These are phyloP conservation scores for Cinclus mexicanus DNA, from an alignment of 2,113 vertebrate species.

Conservation along the genomic window DNA sequence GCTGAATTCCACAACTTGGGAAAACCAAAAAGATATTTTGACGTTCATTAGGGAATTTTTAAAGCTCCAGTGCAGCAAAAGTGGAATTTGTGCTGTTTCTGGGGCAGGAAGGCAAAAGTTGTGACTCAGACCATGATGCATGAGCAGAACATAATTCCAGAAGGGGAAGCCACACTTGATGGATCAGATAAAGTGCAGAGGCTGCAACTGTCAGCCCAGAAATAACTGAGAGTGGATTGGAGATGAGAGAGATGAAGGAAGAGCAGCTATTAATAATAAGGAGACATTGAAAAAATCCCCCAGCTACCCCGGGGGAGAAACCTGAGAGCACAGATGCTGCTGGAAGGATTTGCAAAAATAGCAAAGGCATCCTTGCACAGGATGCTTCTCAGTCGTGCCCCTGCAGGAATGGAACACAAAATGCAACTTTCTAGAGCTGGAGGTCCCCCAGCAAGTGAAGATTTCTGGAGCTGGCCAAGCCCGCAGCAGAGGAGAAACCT, in stretches of 20 bases:
- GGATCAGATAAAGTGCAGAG: slow-evolving; percentile 44
- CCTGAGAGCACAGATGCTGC: slow-evolving; percentile 1
- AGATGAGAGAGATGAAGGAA: slow-evolving; percentile 37
- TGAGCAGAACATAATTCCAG: background rate
- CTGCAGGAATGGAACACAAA: slow-evolving; percentile 20
- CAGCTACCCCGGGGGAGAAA: slow-evolving; percentile 1
- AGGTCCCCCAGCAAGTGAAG: background rate
- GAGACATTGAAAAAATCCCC: slow-evolving; percentile 14
- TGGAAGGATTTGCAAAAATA: slow-evolving; percentile 38
- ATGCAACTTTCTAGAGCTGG: slow-evolving; percentile 13
- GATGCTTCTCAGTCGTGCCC: background rate
- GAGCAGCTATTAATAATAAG: slow-evolving; percentile 60
- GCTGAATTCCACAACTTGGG: background rate
- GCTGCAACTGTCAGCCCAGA: slow-evolving; percentile 51
- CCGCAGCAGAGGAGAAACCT: background rate
- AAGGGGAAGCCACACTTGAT: background rate
- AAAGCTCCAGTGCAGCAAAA: background rate
- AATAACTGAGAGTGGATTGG: slow-evolving; percentile 47
- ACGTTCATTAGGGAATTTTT: background rate
- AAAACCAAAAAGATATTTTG: background rate
- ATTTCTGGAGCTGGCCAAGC: slow-evolving; percentile 1
- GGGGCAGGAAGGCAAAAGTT: background rate
- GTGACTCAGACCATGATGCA: background rate
- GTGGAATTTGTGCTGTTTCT: background rate
- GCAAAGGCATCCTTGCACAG: slow-evolving; percentile 32